These are phyloP conservation scores for Latrodectus hesperus DNA, from an alignment of 2,888 invertebrate species.

Conservation along the genomic window DNA sequence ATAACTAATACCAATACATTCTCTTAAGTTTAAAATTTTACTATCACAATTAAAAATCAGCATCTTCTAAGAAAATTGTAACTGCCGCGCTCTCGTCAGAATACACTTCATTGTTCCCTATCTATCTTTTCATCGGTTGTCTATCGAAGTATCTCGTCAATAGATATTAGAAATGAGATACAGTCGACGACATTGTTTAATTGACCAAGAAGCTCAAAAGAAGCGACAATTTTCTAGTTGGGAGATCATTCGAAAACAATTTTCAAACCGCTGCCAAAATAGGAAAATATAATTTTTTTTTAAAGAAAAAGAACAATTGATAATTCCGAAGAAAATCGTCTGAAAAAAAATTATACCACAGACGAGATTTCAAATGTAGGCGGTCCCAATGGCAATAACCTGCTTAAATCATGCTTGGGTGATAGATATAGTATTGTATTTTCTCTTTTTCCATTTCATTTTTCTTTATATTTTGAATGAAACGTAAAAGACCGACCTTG, in stretches of 20 bases:
- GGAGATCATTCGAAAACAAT: not conserved
- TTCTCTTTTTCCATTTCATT: not conserved
- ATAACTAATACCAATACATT: too few relatives aligned
- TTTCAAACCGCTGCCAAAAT: not conserved
- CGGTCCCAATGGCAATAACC: not conserved
- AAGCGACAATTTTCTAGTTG: not conserved
- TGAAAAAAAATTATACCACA: not conserved
- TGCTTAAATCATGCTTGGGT: not conserved
- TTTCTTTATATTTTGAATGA: not conserved
- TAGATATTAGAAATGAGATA: too few relatives aligned
- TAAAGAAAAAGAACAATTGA: not conserved
- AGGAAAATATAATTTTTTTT: too few relatives aligned
- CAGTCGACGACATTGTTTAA: not conserved
- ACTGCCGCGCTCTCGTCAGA: too few relatives aligned
- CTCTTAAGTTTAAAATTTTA: too few relatives aligned
- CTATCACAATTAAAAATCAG: too few relatives aligned
- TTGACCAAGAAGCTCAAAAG: not conserved
- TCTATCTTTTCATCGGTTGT: too few relatives aligned
- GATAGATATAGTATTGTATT: not conserved
- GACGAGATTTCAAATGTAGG: not conserved
- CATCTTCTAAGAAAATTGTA: too few relatives aligned
- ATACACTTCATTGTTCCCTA: too few relatives aligned
- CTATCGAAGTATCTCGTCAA: too few relatives aligned
- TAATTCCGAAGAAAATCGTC: constrained; percentile 2
- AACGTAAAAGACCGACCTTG: not conserved